phyloP scores from a whole-genome alignment of 2,888 invertebrate species.

The Notodonta dromedarius region DNA sequence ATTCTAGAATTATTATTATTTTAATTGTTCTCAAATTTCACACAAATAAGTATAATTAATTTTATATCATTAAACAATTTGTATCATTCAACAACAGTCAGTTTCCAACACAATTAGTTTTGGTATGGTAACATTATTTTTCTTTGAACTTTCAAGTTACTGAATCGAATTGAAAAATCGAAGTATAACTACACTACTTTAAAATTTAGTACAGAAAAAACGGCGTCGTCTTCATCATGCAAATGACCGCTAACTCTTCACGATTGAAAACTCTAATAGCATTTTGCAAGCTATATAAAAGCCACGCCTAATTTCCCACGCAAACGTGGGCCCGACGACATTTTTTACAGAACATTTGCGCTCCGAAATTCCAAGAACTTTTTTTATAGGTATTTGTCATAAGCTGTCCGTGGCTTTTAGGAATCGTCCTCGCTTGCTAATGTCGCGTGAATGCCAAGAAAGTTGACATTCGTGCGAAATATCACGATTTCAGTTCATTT shows the following conservation, averaged over 20 bases:
- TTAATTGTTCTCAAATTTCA: no score
- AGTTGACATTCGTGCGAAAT: constrained; percentile 58
- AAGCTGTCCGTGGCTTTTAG: constrained; percentile 6
- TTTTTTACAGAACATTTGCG: constrained; percentile 6
- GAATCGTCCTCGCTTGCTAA: constrained; percentile 24
- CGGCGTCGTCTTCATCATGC: no score
- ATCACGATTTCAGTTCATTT: constrained; percentile 34
- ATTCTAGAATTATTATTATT: no score
- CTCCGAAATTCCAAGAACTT: constrained; percentile 17
- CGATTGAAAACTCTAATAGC: background rate
- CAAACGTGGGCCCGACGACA: background rate
- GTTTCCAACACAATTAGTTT: no score
- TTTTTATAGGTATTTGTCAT: constrained; percentile 5
- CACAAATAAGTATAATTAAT: no score
- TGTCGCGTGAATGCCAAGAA: constrained; percentile 55
- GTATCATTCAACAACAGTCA: no score
- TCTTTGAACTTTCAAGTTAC: no score
- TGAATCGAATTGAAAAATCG: no score
- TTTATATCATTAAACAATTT: no score
- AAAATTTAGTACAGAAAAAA: no score
- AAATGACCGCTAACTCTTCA: background rate
- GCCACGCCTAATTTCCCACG: background rate
- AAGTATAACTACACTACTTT: no score
- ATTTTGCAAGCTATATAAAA: background rate
- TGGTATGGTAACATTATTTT: no score